Evolutionary conservation across 2,888 invertebrate species (phyloP).

Genomic region (Ischnura elegans): DNA sequence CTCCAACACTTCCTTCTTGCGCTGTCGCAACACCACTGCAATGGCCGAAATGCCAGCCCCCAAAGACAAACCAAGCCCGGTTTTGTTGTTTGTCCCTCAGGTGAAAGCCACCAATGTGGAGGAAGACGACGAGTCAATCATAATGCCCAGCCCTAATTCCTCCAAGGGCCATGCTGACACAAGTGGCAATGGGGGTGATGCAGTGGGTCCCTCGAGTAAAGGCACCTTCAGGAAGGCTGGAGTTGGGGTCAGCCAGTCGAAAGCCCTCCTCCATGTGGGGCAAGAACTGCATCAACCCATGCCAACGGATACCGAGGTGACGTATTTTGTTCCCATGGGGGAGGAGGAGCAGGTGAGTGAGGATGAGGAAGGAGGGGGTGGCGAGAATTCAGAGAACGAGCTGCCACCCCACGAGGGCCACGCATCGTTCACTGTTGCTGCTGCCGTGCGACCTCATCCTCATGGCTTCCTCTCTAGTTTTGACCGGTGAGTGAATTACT

Average conservation of each 20-base stretch:
- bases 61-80: background rate
- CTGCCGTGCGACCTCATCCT: background rate
- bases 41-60: background rate
- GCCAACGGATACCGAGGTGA: background rate
- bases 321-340: background rate
- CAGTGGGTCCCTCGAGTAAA: background rate
- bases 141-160: slow-evolving; percentile 9
- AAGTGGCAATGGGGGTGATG: background rate
- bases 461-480: background rate
- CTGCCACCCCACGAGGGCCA: background rate
- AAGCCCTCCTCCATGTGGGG: background rate
- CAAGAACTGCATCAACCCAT: background rate
- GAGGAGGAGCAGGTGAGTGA: background rate
- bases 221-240: background rate
- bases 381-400: background rate
- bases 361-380: background rate
- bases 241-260: background rate
- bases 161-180: background rate
- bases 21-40: background rate
- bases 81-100: background rate
- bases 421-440: background rate
- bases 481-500: slow-evolving; percentile 4
- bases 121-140: background rate
- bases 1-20: background rate
- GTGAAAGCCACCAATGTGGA: background rate